Evolutionary conservation across 2,888 invertebrate species (phyloP).

Genomic region (Cantharis lateralis): DNA sequence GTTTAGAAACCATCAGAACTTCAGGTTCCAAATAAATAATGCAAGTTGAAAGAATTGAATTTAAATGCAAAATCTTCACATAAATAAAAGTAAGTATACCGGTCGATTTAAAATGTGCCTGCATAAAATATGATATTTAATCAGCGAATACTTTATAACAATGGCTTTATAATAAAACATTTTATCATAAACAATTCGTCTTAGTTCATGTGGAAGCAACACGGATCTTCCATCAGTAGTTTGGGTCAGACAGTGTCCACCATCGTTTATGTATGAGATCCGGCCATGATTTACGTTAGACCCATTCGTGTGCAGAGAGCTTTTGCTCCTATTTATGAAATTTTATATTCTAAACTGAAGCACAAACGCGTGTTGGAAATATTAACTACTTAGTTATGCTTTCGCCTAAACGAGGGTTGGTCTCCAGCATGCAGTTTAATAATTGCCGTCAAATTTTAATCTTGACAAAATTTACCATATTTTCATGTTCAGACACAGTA

Average conservation of each 20-base stretch:
- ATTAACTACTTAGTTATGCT: conserved; percentile 20
- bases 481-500: conserved; percentile 9
- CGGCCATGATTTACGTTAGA: conserved; percentile 42
- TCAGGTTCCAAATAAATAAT: no score
- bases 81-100: neutral
- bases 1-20: no score
- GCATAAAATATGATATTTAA: neutral
- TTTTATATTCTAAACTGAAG: conserved; percentile 24
- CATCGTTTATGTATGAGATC: conserved; percentile 47
- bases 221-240: conserved; percentile 48
- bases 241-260: conserved; percentile 38
- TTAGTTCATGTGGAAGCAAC: conserved; percentile 45
- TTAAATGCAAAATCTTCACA: neutral
- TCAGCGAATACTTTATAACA: neutral
- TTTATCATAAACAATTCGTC: conserved; percentile 40
- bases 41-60: no score
- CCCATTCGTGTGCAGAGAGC: conserved; percentile 17
- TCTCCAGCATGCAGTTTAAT: conserved; percentile 7
- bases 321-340: conserved; percentile 34
- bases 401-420: conserved; percentile 6
- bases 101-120: neutral
- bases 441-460: conserved; percentile 27
- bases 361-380: conserved; percentile 20
- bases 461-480: conserved; percentile 18
- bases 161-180: neutral